These are phyloP conservation scores for Diploscapter pachys DNA, from an alignment of 1,140 invertebrate species.

Conservation along the genomic window DNA sequence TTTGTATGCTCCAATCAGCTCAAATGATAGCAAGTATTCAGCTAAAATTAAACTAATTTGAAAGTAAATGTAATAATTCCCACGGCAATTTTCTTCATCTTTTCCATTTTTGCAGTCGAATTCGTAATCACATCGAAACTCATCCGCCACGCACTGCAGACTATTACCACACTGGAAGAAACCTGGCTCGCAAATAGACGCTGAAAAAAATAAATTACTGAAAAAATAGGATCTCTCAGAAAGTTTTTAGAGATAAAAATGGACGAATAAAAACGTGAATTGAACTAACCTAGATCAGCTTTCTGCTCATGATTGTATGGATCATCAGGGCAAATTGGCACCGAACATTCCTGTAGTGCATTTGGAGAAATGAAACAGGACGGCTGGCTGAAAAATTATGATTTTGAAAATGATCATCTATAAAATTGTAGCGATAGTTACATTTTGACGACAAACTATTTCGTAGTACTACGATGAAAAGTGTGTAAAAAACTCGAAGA, in stretches of 20 bases:
- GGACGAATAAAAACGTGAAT: background rate
- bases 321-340: background rate
- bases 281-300: background rate
- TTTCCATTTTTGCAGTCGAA: constrained; percentile 27
- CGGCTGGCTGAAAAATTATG: background rate
- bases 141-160: background rate
- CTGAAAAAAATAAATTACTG: no score
- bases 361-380: background rate
- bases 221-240: background rate
- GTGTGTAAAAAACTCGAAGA: no score
- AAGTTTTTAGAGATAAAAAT: constrained; percentile 9
- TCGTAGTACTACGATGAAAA: no score
- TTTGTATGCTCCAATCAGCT: constrained; percentile 29
- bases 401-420: background rate
- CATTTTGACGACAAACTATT: background rate
- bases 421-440: background rate
- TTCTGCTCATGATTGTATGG: background rate
- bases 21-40: constrained; percentile 27
- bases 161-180: no score
- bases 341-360: background rate
- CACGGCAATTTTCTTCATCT: constrained; percentile 26
- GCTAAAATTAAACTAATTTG: constrained; percentile 13
- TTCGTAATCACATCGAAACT: constrained; percentile 33
- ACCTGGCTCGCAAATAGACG: no score
- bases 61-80: background rate